These are phyloP conservation scores for Apoda limacodes DNA, from an alignment of 2,888 invertebrate species.

Conservation along the genomic window DNA sequence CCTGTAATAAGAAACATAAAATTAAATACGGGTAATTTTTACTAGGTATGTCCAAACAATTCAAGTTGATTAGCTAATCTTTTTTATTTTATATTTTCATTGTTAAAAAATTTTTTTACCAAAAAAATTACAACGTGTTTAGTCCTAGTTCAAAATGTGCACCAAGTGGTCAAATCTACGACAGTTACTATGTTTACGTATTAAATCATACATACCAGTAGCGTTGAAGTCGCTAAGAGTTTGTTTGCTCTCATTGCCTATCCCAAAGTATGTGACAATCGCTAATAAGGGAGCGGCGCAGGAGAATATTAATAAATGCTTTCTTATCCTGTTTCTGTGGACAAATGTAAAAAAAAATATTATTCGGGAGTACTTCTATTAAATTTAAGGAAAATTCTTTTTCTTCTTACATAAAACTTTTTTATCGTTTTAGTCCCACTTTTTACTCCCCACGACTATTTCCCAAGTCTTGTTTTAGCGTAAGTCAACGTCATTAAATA, in stretches of 20 bases:
- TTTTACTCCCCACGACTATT: no score
- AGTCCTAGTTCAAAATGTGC: no score
- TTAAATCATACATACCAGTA: conserved; percentile 84
- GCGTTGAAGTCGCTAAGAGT: conserved; percentile 89
- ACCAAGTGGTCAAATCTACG: no score
- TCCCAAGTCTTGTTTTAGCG: no score
- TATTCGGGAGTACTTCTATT: background rate
- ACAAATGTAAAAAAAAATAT: conserved; percentile 9
- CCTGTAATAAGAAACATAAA: conserved; percentile 45
- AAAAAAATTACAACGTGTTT: no score
- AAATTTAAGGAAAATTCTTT: no score
- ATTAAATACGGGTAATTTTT: conserved; percentile 1
- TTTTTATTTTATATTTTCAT: no score
- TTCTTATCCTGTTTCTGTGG: conserved; percentile 81
- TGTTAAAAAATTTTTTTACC: no score
- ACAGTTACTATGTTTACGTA: no score
- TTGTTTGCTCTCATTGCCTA: conserved; percentile 94
- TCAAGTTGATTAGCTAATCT: background rate
- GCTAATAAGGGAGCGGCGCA: conserved; percentile 92
- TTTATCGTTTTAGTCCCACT: no score
- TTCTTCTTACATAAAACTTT: no score
- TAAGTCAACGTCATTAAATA: no score
- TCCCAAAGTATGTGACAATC: conserved; percentile 91
- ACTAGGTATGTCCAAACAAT: background rate
- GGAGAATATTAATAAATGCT: conserved; percentile 92